Evolutionary conservation across 2,797 vertebrate genomes (phyloP), one percentile per base, ranked within the genome.

Genomic region (Ptychobarbus kaznakovi): DNA sequence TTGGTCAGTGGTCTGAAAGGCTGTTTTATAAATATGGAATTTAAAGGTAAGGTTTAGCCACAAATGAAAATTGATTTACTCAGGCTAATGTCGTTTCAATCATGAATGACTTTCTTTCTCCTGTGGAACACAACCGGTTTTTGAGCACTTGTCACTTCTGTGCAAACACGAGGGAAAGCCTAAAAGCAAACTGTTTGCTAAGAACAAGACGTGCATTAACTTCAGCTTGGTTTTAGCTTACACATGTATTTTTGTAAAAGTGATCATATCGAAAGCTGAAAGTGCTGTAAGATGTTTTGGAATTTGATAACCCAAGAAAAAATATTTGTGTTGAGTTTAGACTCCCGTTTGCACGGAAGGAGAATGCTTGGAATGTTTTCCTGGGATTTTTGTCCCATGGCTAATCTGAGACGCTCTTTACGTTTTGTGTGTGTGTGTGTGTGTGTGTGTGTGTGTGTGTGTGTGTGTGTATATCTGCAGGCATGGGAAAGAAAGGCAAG

Each of bases 401-500:
- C 38, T 73, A 53, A 74, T 6, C 58, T 42, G 69, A 82, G 68
- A 73, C n/a, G 25, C 51, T 72, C 12, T 82, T 15, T 74, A 15
- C 56, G 1, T 46, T 25, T 25, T 20, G 53, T 69, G 20, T 72
- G 15, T 65, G 25, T 80, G 65, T 82, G 58, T 44, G 16, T 87
- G 28, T 79, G 35, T 87, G 32, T 20, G n/a, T 38, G 35, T 38
- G 35, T 38, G 35, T 38, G 53, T 69, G 20, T 72, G 15, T 65
- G 25, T 80, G 65, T 82, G 58, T 44, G 16, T 87, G 28, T 79
- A 22, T 87, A 42, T 69, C 22, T 69, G 44, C 94, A 85, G 94
- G 97, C 70, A 96, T 96, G 28, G 94, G 94, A 77, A 99, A 97
- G 91, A 99, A 97, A 92, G 95, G 89, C 91, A 99, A 97, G 93